Evolutionary conservation across 2,888 invertebrate species (phyloP), one percentile per base, ranked within the genome.

Genomic region (Apamea epomidion): DNA sequence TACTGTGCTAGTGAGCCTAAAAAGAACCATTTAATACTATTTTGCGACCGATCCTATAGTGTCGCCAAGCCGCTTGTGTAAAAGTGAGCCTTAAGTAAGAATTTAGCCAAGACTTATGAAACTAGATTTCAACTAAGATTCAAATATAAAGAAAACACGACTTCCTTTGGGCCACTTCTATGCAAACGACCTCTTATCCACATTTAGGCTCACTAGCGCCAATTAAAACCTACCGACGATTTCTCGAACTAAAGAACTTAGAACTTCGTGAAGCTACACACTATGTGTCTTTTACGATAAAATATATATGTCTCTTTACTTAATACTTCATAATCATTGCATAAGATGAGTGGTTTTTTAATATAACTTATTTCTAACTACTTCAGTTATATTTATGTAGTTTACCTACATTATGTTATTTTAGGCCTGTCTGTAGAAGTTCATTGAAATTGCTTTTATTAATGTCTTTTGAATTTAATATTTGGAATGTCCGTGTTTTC

Each of bases 291-390:
- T 78, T 82, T 82, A 73, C 64, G 14, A 78, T 85, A 79, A 85
- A 76, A 72, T 82, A 71, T 74, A 89, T 65, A 78, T 54, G 7
- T 76, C 65, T 76, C 7, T 51, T 74, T 85, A 76, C 7, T 54
- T 82, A 76, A 54, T 82, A 90, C 74, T 79, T 87, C 72, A 89
- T 84, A 84, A 81, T 87, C 71, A 83, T 90, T 80, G 81, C 76
- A 75, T 87, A 81, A 67, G 71, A 67, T 82, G 58, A 77, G 78
- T 81, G 78, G 48, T 65, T 76, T 73, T n/a, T 74, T 67, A 76
- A 60, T 18, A 60, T 70, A 68, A 78, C 72, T 74, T 82, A 85
- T 14, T 25, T 60, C 16, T 73, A 67, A 60, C 18, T 80, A 84
- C 48, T 69, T 77, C 64, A 73, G 48, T 60, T 62, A 73, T 45